Evolutionary conservation across 1,140 invertebrate species (phyloP).

Genomic region (Neoseiulus cucumeris): DNA sequence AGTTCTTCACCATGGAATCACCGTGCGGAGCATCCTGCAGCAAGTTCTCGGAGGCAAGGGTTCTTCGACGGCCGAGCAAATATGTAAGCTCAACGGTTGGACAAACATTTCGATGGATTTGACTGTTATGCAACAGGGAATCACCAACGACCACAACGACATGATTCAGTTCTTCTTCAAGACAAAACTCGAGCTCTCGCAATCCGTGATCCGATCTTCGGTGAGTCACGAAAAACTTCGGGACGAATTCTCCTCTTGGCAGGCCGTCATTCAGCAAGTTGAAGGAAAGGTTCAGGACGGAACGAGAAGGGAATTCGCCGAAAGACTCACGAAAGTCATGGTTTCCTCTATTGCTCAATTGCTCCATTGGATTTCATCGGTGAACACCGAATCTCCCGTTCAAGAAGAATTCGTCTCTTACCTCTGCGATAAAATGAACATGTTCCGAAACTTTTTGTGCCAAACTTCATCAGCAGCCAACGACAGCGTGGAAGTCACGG

Average conservation of each 20-base stretch:
- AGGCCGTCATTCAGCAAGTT: neutral
- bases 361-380: neutral
- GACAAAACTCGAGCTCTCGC: neutral
- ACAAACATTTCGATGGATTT: slow-evolving; percentile 5
- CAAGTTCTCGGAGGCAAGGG: neutral
- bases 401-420: slow-evolving; percentile 7
- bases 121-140: neutral
- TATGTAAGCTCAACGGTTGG: neutral
- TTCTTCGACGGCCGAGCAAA: neutral
- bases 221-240: neutral
- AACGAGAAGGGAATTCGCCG: neutral
- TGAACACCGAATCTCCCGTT: neutral
- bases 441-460: neutral
- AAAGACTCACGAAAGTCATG: neutral
- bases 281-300: neutral
- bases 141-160: slow-evolving; percentile 6
- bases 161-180: slow-evolving; percentile 8
- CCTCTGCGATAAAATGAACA: neutral
- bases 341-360: neutral
- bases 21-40: neutral
- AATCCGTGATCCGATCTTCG: neutral
- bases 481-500: neutral
- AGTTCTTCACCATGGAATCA: slow-evolving; percentile 4
- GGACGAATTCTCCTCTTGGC: neutral
- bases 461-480: neutral